Conservation (phyloP, 1,140 invertebrate species). For the Lepidurus couesii region DNA sequence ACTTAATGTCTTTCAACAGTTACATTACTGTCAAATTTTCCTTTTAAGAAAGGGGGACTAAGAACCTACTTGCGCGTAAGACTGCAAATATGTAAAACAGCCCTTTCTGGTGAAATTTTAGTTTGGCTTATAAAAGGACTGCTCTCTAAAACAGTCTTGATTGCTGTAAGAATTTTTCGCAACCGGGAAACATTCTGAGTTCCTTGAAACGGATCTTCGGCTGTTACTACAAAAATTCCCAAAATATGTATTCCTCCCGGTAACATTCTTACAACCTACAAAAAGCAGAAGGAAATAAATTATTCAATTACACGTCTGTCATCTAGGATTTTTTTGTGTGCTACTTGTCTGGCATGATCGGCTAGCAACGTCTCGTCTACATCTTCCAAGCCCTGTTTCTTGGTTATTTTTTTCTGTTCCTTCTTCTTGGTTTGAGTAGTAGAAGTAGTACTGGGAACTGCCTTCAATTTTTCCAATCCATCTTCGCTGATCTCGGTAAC, state of each 20-base stretch:
- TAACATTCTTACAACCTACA: constrained; percentile 31
- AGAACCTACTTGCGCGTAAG: constrained; percentile 30
- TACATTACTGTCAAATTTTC: background rate
- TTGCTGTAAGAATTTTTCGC: constrained; percentile 26
- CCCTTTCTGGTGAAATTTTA: constrained; percentile 28
- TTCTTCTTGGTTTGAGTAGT: constrained; percentile 17
- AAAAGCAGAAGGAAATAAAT: background rate
- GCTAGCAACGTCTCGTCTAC: constrained; percentile 27
- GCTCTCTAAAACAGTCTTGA: constrained; percentile 22
- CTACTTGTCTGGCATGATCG: constrained; percentile 32
- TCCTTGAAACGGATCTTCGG: constrained; percentile 32
- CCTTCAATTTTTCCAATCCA: constrained; percentile 32
- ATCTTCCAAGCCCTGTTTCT: constrained; percentile 22
- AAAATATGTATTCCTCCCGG: constrained; percentile 33
- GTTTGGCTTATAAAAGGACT: constrained; percentile 19
- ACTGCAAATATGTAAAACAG: constrained; percentile 30
- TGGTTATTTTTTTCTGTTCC: background rate
- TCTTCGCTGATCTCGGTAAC: constrained; percentile 43
- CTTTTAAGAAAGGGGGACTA: background rate
- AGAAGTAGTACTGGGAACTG: background rate
- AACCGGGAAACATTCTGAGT: constrained; percentile 9
- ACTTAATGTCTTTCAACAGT: background rate
- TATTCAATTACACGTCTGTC: background rate
- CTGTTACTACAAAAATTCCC: constrained; percentile 32
- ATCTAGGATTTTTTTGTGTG: background rate